Evolutionary conservation across 2,113 vertebrate species (phyloP), one percentile per base, ranked within the genome.

Genomic region (Calidris pugnax): DNA sequence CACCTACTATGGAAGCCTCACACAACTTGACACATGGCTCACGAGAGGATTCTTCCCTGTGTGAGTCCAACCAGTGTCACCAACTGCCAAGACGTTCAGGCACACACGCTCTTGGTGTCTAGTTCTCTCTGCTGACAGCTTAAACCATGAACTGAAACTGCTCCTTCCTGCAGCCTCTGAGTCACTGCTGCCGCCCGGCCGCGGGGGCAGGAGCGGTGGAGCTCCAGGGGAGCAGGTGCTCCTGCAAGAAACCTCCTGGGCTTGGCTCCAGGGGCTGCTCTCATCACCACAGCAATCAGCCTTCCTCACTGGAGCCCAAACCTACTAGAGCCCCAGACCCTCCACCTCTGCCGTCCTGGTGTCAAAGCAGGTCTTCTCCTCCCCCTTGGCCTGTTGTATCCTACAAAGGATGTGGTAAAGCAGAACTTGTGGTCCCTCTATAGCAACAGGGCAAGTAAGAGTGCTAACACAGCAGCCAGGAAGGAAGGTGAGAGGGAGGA

Each of bases 321-420:
- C 16, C 33, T 32, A 6, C 2, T 7, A 13, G 17, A 62, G 4
- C 23, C 48, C 55, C 37, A 84, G 55, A 63, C 4, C 45, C 20
- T 50, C 18, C 37, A 57, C 6, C 43, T 67, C 72, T 72, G 30
- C 41, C 53, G 62, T 13, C 14, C 76, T 60, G 24, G 7, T 28
- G 27, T 12, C 60, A 78, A 48, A 56, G 4, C n/a, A 63, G 64
- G 30, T 33, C 57, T 48, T 30, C 47, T 91, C 89, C 68, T 62
- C 60, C 64, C 37, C 32, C 56, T 18, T 1, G 0, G 5, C 32
- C 63, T 17, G 12, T 1, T 7, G 12, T 8, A 63, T 82, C 59
- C 59, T 63, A 33, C 55, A 85, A 21, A 95, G 95, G 93, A 97
- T 96, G 87, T 95, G 94, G 95, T 93, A 53, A 93, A 92, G 64